Conservation (phyloP, 2,113 vertebrate genomes). For the Egretta garzetta region DNA sequence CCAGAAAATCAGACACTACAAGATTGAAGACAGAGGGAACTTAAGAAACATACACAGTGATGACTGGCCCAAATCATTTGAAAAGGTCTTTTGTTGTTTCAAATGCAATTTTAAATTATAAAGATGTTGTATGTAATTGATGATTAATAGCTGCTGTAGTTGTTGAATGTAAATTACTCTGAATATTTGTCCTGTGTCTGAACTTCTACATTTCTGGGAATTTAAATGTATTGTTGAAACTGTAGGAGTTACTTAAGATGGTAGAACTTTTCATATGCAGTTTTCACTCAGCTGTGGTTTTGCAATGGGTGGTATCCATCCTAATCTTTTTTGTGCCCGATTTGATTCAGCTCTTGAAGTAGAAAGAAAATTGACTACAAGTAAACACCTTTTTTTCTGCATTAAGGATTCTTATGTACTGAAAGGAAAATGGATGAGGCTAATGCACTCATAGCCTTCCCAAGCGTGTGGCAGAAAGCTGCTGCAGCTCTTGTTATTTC, state of each 20-base stretch:
- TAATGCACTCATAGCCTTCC: neutral
- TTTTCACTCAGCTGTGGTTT: neutral
- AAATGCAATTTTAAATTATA: accelerated
- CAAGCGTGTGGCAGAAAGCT: accelerated
- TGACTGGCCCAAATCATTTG: slow-evolving; percentile 91
- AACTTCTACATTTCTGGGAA: neutral
- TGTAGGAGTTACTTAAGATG: neutral
- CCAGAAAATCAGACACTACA: slow-evolving; percentile 97
- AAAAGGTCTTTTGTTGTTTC: slow-evolving; percentile 79
- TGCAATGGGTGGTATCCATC: neutral
- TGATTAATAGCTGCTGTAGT: neutral
- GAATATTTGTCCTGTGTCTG: neutral
- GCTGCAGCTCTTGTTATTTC: neutral
- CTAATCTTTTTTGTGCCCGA: neutral
- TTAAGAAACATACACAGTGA: slow-evolving; percentile 93
- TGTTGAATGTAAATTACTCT: neutral
- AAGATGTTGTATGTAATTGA: accelerated
- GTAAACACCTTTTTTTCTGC: neutral
- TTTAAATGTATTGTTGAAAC: neutral
- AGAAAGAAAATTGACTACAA: neutral
- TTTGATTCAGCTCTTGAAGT: neutral
- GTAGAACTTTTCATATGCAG: accelerated
- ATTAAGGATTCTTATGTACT: neutral
- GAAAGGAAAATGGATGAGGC: neutral
- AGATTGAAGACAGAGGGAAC: slow-evolving; percentile 95